These are phyloP conservation scores for Xestia ashworthii DNA, from an alignment of 2,888 invertebrate genomes.

Conservation along the genomic window DNA sequence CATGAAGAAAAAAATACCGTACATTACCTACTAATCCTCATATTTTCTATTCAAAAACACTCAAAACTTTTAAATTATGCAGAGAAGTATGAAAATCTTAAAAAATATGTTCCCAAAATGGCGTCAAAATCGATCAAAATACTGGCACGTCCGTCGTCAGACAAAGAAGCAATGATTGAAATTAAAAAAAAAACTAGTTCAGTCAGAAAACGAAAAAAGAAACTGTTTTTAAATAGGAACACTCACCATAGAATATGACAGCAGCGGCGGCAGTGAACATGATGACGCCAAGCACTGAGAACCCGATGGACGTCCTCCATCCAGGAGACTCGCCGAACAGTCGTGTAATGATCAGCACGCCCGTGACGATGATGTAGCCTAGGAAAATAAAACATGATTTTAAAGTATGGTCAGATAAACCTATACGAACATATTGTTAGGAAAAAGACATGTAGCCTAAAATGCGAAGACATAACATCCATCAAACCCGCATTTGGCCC, in stretches of 20 bases:
- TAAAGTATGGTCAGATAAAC: neutral
- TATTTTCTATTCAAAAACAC: no score
- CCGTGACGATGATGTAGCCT: slow-evolving; percentile 92
- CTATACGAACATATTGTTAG: neutral
- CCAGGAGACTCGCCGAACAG: slow-evolving; percentile 91
- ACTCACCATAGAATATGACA: slow-evolving; percentile 91
- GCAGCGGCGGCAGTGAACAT: slow-evolving; percentile 92
- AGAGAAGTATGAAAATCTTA: neutral
- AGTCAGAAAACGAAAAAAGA: neutral
- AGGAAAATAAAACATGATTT: slow-evolving; percentile 13
- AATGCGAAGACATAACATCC: neutral
- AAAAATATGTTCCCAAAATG: neutral
- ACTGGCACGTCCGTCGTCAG: no score
- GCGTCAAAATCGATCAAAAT: neutral
- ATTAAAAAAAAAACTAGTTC: no score
- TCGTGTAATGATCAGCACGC: slow-evolving; percentile 91
- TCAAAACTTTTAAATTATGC: neutral
- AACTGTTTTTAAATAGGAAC: slow-evolving; percentile 2
- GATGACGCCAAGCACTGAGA: slow-evolving; percentile 91
- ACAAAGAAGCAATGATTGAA: no score
- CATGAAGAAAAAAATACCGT: neutral
- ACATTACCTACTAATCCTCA: neutral
- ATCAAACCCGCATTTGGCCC: neutral
- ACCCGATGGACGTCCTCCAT: slow-evolving; percentile 92
- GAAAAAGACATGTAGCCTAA: neutral